phyloP scores from a whole-genome alignment of 2,797 vertebrate species.

The Vultur gryphus region DNA sequence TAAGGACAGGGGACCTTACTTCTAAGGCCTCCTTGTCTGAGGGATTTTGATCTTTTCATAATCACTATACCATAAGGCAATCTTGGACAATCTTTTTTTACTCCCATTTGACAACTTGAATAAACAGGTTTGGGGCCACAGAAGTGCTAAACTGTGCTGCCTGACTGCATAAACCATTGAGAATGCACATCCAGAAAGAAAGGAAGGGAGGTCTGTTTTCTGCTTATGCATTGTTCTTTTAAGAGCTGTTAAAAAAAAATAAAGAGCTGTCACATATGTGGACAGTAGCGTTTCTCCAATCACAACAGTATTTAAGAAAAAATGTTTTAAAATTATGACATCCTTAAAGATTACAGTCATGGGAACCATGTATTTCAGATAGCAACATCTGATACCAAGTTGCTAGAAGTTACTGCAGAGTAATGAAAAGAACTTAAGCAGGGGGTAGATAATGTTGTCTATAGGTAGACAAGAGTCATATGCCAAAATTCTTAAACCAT shows the following conservation, averaged over 20 bases:
- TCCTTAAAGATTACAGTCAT: not conserved
- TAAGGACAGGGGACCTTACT: not conserved
- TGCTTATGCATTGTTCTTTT: not conserved
- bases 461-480: not conserved
- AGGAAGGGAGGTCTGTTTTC: not conserved
- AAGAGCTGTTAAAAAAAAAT: not conserved
- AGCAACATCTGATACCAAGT: not conserved
- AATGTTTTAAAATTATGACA: not conserved
- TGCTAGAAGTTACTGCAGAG: not conserved
- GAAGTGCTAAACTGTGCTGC: not conserved
- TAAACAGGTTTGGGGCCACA: not conserved
- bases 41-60: not conserved
- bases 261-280: not conserved
- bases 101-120: not conserved
- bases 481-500: not conserved
- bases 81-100: not conserved
- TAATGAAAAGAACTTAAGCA: not conserved
- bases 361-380: not conserved
- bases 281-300: not conserved
- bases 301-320: not conserved
- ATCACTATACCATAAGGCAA: too few relatives aligned
- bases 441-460: not conserved
- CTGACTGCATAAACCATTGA: not conserved
- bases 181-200: not conserved
- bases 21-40: not conserved